A percentile compares a stretch with the other conserved stretches of the same genome.
Evolutionary conservation across 1,140 invertebrate genomes (phyloP).

Genomic region (Aleiodes sp.): DNA sequence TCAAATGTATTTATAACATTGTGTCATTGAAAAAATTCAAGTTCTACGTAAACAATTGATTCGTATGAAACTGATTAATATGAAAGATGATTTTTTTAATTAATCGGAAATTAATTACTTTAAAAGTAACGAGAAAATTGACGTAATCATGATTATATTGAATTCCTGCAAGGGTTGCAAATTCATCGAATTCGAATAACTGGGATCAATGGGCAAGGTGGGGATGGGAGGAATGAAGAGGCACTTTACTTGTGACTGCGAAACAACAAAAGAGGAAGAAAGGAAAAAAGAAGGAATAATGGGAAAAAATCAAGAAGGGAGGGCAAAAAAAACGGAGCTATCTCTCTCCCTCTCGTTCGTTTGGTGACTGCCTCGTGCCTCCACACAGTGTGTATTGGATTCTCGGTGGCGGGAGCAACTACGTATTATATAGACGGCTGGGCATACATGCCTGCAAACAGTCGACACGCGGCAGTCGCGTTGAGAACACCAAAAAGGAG

Average conservation of each 20-base stretch:
- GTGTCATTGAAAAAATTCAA: too few species aligned
- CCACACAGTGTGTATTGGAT: not conserved
- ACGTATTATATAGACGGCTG: conserved; percentile 50
- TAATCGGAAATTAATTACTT: too few species aligned
- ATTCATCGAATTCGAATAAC: not conserved
- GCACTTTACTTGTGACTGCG: too few species aligned
- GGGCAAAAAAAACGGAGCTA: not conserved
- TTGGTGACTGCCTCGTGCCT: conserved; percentile 23
- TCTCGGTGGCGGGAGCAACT: conserved; percentile 36
- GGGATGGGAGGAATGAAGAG: not conserved
- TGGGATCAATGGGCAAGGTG: not conserved
- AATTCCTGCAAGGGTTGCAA: too few species aligned
- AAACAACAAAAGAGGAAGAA: not conserved
- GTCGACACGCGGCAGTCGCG: conserved; percentile 58
- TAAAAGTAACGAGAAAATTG: too few species aligned
- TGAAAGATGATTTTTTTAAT: too few species aligned
- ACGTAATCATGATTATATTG: too few species aligned
- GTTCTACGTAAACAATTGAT: too few species aligned
- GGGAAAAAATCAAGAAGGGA: not conserved
- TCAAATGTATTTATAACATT: too few species aligned
- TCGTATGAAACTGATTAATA: too few species aligned
- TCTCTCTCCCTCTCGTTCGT: not conserved
- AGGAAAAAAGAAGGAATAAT: not conserved
- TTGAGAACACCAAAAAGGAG: conserved; percentile 35
- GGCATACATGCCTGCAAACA: conserved; percentile 52